Evolutionary conservation across 1,140 invertebrate genomes (phyloP), one percentile per base, ranked within the genome.

Genomic region (Oreohelix idahoensis): DNA sequence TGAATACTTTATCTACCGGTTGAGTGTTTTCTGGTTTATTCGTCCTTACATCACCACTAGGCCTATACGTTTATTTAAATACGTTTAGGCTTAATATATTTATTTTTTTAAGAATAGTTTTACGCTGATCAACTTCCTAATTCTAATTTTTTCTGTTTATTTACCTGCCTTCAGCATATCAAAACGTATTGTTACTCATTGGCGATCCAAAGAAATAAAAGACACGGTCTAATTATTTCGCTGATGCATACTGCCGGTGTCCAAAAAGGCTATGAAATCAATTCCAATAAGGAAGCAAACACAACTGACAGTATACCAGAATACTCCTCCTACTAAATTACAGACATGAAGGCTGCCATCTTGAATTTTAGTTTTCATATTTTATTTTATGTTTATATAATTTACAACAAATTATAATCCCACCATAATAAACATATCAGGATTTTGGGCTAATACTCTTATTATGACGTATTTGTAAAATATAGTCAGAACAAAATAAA

Each of bases 281-380:
- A 17, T 66, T 8, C 8, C n/a, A 66, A 66, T 11, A 15, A 58
- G 32, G 63, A 66, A 66, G 32, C n/a, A 66, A 66, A 29, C 1
- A 32, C n/a, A 66, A 66, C n/a, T 32, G 63, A 8, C 2, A 32
- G 4, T 23, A 23, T 26, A 23, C 51, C 4, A n/a, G n/a, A 32
- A 66, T 11, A 23, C 23, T 8, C 5, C 36, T 74, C 42, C 42
- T 39, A 39, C 38, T 20, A 39, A 49, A 81, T 70, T 58, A 29
- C 71, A 58, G 71, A 82, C 51, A 82, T 82, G 80, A 82, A 75
- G 80, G 80, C 80, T 82, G 80, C 80, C 80, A 82, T 82, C 39
- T 82, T 82, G 80, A 74, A 82, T 75, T 74, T 74, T 74, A 74
- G 71, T 58, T 32, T 11, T 81, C 15, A 71, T 17, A 71, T 70